Evolutionary conservation across 1,140 invertebrate species (phyloP).

Genomic region (Drosophila sturtevanti): DNA sequence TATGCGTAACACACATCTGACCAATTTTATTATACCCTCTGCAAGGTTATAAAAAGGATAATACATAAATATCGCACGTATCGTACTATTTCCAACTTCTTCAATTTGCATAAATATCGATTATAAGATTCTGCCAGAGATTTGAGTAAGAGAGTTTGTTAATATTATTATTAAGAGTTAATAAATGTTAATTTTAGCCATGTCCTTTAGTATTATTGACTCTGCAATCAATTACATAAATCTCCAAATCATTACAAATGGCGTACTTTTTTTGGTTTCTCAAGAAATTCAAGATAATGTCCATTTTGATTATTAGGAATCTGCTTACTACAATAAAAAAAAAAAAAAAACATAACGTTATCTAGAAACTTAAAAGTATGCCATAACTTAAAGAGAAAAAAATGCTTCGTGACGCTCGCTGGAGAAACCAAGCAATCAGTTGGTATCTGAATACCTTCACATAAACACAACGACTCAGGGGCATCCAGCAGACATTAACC

Average conservation of each 20-base stretch:
- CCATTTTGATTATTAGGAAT: background rate
- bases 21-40: too few species aligned
- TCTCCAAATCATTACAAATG: too few species aligned
- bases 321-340: background rate
- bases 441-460: background rate
- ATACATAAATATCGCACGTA: too few species aligned
- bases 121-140: too few species aligned
- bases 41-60: background rate
- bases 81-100: too few species aligned
- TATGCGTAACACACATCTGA: too few species aligned
- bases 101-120: too few species aligned
- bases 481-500: background rate
- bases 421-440: background rate
- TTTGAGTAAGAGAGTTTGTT: too few species aligned
- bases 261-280: background rate
- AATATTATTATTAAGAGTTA: too few species aligned
- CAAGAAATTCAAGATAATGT: background rate
- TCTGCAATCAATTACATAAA: too few species aligned
- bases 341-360: background rate
- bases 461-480: background rate
- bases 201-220: too few species aligned
- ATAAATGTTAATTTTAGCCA: too few species aligned
- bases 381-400: background rate
- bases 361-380: background rate
- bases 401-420: background rate